Conservation (phyloP, 2,797 vertebrate genomes). For the Platyrinchus mystaceus region DNA sequence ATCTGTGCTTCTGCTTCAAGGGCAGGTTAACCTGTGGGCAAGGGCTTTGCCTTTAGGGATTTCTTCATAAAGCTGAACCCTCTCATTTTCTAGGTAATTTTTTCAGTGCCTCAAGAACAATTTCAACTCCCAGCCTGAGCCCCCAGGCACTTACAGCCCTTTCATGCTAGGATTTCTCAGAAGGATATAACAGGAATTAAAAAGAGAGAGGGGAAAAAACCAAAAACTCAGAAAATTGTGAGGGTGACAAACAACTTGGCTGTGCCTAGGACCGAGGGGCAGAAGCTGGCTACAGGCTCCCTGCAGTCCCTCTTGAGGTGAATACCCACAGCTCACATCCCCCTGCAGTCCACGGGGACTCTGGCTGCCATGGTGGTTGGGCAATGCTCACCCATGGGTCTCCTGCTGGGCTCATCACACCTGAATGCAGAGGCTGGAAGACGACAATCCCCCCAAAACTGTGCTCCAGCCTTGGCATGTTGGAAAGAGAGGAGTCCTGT, state of each 20-base stretch:
- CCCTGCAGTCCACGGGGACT: rapidly evolving
- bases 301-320: rapidly evolving
- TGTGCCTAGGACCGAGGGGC: background rate
- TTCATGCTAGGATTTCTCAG: background rate
- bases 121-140: background rate
- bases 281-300: background rate
- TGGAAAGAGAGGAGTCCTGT: background rate
- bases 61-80: background rate
- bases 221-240: background rate
- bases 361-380: background rate
- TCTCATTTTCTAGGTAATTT: background rate
- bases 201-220: background rate
- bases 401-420: background rate
- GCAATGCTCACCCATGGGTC: background rate
- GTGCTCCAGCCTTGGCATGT: rapidly evolving
- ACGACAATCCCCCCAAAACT: background rate
- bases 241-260: background rate
- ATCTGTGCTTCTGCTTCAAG: background rate
- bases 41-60: background rate
- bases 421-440: background rate
- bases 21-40: background rate
- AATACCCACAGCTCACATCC: rapidly evolving
- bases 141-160: background rate
- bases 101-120: background rate
- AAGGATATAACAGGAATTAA: background rate